phyloP scores from a whole-genome alignment of 2,797 vertebrate genomes.

The Spinibarbus caldwelli region DNA sequence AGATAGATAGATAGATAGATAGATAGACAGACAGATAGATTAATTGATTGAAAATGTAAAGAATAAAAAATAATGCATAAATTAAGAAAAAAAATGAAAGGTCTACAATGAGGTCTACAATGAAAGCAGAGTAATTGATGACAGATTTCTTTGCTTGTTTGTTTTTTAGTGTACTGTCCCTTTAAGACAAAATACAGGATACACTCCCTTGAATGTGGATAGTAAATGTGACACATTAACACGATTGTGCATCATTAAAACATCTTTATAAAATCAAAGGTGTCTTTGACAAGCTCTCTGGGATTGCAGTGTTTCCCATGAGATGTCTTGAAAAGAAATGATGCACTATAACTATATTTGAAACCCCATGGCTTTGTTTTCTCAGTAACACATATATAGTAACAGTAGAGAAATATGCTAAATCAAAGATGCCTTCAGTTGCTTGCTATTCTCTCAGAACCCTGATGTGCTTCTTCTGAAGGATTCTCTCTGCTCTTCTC shows the following conservation, averaged over 20 bases:
- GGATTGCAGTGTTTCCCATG: constrained; percentile 14
- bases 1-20: too few species aligned
- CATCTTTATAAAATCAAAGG: constrained; percentile 14
- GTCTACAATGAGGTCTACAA: too few species aligned
- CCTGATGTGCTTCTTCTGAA: constrained; percentile 5
- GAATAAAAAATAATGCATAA: too few species aligned
- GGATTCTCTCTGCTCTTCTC: neutral
- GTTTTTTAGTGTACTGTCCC: neutral
- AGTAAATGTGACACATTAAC: constrained; percentile 30
- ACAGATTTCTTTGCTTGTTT: too few species aligned
- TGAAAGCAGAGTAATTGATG: neutral
- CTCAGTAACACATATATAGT: constrained; percentile 15
- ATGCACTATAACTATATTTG: constrained; percentile 11
- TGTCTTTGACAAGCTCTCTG: constrained; percentile 18
- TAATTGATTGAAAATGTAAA: too few species aligned
- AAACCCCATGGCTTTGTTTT: constrained; percentile 6
- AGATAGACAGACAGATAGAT: too few species aligned
- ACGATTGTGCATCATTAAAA: constrained; percentile 1
- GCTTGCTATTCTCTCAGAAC: neutral
- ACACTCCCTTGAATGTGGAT: neutral
- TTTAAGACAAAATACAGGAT: neutral
- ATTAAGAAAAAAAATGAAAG: too few species aligned
- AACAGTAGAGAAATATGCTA: constrained; percentile 3
- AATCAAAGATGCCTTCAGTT: constrained; percentile 30
- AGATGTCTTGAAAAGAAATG: neutral